These are phyloP conservation scores for Chrysotoxum bicinctum DNA, from an alignment of 2,888 invertebrate genomes.

Conservation along the genomic window DNA sequence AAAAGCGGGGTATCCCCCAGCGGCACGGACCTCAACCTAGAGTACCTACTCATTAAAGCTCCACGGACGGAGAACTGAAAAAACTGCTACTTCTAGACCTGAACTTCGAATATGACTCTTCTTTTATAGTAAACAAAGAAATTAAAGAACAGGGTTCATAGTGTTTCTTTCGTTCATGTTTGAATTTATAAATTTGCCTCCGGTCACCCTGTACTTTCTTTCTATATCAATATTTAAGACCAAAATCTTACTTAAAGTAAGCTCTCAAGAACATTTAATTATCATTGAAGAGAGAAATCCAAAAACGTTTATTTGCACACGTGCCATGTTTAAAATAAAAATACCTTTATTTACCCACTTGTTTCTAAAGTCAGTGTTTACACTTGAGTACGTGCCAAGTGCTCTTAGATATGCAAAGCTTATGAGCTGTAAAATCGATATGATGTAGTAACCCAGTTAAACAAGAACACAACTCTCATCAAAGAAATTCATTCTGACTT, in stretches of 20 bases:
- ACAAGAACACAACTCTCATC: slow-evolving; percentile 37
- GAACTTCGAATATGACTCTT: too few relatives aligned
- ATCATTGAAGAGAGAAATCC: slow-evolving; percentile 1
- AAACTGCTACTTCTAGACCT: too few relatives aligned
- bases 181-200: too few relatives aligned
- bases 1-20: too few relatives aligned
- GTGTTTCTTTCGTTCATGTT: too few relatives aligned
- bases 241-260: not conserved
- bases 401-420: slow-evolving; percentile 54
- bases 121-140: too few relatives aligned
- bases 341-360: slow-evolving; percentile 34
- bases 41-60: too few relatives aligned
- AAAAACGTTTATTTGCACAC: slow-evolving; percentile 41
- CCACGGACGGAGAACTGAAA: too few relatives aligned
- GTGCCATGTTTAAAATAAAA: slow-evolving; percentile 14
- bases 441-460: slow-evolving; percentile 60
- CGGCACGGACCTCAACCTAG: too few relatives aligned
- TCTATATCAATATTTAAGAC: not conserved
- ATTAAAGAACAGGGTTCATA: too few relatives aligned
- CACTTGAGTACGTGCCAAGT: slow-evolving; percentile 59
- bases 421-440: slow-evolving; percentile 65
- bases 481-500: slow-evolving; percentile 68
- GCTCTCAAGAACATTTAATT: slow-evolving; percentile 11
- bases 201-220: not conserved
- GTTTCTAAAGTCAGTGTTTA: slow-evolving; percentile 56